Base-by-base conservation (phyloP, 2,888 invertebrate genomes). In the Mellilla xanthometata region DNA sequence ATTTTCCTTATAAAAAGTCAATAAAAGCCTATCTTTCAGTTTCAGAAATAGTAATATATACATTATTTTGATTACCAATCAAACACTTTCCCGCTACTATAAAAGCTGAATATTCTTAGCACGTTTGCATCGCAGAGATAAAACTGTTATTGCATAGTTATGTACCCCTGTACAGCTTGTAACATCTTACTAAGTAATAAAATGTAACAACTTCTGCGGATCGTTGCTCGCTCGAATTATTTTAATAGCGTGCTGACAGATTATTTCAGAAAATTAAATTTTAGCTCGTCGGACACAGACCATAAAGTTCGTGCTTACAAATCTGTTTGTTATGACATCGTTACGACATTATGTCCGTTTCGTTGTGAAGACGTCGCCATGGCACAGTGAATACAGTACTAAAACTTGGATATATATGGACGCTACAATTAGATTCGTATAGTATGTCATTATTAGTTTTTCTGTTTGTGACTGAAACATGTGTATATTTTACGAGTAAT, bases 301-400 rank as follows among this genome's bases (percentile, higher is more conserved):
- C 87, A 87, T 89, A 89, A 89, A 89, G 81, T 85, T 78, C 78
- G 69, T 88, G 88, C 88, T 89, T 88, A 88, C 88, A 88, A 89
- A 89, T 88, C 88, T 89, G 85, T 87, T 88, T 87, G 86, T 89
- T 89, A 89, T 85, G 88, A 82, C 87, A 87, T 88, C 88, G 87
- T 89, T 83, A 88, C 84, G 76, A 81, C 83, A 87, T 89, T 88
- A 89, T 87, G 88, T 87, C 88, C 87, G 74, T 81, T 80, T 69
- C 78, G 77, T 72, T 66, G 74, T 70, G 82, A 85, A 86, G 85
- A 86, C 76, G 78, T 76, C 79, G 80, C 75, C 79, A 76, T 77
- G 79, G 32, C 29, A 29, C 32, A 27, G 10, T 7, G 12, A 10
- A 22, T 9, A 15, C 47, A 41, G 47, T 48, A 34, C 38, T 24